These are phyloP conservation scores for Lethenteron reissneri DNA, from an alignment of 2,113 vertebrate species.

Conservation along the genomic window DNA sequence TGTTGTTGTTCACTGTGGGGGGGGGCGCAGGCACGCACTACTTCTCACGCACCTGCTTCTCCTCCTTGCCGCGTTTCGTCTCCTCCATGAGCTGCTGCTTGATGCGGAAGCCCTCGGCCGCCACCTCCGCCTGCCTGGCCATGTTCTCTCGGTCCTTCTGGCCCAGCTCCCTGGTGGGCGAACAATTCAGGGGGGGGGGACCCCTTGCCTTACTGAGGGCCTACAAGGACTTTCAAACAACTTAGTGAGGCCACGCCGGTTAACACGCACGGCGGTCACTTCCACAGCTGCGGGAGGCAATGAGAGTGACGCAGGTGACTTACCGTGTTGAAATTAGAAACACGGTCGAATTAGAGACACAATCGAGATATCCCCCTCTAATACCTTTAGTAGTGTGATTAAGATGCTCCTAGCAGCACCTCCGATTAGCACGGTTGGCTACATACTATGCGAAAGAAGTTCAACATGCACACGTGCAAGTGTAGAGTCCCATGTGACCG, in stretches of 20 bases:
- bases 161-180: slow-evolving; percentile 37
- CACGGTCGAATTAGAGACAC: no score
- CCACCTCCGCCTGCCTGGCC: slow-evolving; percentile 44
- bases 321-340: not conserved
- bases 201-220: not conserved
- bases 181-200: not conserved
- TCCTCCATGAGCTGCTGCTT: slow-evolving; percentile 57
- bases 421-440: no score
- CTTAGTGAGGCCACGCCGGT: not conserved
- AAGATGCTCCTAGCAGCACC: no score
- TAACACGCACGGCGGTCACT: not conserved
- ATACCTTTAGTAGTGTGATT: no score
- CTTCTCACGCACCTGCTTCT: slow-evolving; percentile 37
- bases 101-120: slow-evolving; percentile 47
- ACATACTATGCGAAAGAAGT: no score
- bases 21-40: not conserved
- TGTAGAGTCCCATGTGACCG: no score
- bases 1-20: not conserved
- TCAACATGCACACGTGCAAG: no score
- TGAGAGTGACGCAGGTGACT: not conserved
- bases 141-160: slow-evolving; percentile 43
- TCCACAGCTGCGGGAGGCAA: not conserved
- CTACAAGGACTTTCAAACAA: not conserved
- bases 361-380: no score
- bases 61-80: slow-evolving; percentile 40